Evolutionary conservation across 2,113 vertebrate genomes (phyloP), one percentile per base, ranked within the genome.

Genomic region (Charina bottae): DNA sequence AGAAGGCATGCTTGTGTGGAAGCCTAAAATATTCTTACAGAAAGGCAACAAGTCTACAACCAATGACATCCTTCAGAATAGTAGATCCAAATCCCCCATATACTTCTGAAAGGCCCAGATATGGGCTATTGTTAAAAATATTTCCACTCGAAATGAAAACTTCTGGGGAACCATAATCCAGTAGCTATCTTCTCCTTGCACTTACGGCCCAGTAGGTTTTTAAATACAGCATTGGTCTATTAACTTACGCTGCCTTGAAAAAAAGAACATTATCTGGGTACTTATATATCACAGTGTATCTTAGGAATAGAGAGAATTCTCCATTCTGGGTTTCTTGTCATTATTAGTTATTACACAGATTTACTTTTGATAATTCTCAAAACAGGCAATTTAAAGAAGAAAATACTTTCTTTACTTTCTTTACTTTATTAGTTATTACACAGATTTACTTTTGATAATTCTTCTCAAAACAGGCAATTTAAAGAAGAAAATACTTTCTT

Each of bases 381-480:
- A 68, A 64, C 11, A 55, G 90, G 21, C 21, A 33, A 56, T 91
- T 91, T 91, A 54, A 91, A 55, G 21, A 24, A 59, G 2, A 58
- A 24, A 28, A 60, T 6, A n/a, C 59, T 17, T 21, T 83, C 68
- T 90, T 90, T 59, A 53, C 33, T 56, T n/a, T n/a, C n/a, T n/a
- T n/a, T n/a, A n/a, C n/a, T n/a, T 56, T 91, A 28, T 87, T 37
- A 87, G 23, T 86, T 33, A 59, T 7, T 10, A 24, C 33, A 59
- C 54, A 85, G 46, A 28, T 85, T 91, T 55, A 86, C 49, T 49
- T 72, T 28, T 91, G 60, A 72, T 72, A 68, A 87, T 72, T 56
- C 37, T 49, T 54, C 58, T 58, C 68, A 49, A 68, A 68, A 64
- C 11, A 55, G 90, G 21, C 21, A 33, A 56, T 91, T 91, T 91